phyloP scores from a whole-genome alignment of 2,888 invertebrate species.

The Trissoscelio sp. region DNA sequence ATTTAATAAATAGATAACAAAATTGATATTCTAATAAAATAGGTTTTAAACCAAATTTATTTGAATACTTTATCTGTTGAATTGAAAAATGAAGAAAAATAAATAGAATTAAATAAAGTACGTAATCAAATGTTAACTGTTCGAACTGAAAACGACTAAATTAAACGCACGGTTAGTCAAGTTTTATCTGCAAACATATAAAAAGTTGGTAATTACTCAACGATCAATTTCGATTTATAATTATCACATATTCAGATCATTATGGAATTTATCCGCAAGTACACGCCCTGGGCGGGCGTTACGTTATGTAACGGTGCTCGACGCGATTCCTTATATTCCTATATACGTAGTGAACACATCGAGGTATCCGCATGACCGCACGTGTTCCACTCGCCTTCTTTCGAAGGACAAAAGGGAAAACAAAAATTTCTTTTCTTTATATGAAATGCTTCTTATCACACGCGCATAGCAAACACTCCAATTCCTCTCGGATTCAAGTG shows the following conservation, averaged over 20 bases:
- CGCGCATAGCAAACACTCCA: conserved; percentile 42
- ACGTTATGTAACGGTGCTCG: conserved; percentile 73
- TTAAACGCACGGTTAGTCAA: conserved; percentile 18
- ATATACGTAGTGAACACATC: conserved; percentile 23
- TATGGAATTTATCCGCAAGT: conserved; percentile 78
- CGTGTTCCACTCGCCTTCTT: conserved; percentile 59
- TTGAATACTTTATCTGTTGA: too few relatives aligned
- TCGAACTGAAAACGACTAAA: conserved; percentile 28
- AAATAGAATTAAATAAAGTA: not conserved
- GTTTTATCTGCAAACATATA: conserved; percentile 40
- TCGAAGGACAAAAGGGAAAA: conserved; percentile 62
- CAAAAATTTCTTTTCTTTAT: conserved; percentile 52
- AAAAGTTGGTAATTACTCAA: conserved; percentile 57
- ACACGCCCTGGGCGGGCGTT: conserved; percentile 74
- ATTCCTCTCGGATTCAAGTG: conserved; percentile 48
- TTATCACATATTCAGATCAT: conserved; percentile 75
- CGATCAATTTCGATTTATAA: conserved; percentile 70
- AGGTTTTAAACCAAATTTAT: too few relatives aligned
- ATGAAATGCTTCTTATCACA: conserved; percentile 53
- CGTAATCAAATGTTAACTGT: not conserved
- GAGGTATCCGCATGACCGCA: conserved; percentile 61
- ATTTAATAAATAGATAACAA: too few relatives aligned
- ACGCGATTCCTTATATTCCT: conserved; percentile 64
- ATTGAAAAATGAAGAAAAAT: too few relatives aligned
- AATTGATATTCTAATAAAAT: too few relatives aligned